Evolutionary conservation across 2,888 invertebrate genomes (phyloP).

Genomic region (Pristionchus fissidentatus): DNA sequence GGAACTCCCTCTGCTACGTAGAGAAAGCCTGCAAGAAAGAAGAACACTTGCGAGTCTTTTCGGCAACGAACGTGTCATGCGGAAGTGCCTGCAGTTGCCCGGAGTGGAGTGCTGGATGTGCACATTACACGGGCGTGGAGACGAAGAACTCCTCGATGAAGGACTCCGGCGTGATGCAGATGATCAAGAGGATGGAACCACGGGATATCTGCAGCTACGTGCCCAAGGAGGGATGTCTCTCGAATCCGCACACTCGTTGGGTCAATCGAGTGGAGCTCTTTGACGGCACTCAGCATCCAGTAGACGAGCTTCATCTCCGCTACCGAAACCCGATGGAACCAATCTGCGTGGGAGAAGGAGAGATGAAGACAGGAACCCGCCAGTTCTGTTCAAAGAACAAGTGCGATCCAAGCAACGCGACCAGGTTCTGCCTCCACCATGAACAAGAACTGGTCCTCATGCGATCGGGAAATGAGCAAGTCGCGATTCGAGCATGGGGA

Average conservation of each 20-base stretch:
- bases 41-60: neutral
- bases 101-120: neutral
- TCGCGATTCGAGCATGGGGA: slow-evolving; percentile 19
- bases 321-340: neutral
- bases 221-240: neutral
- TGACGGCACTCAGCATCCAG: neutral
- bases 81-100: neutral
- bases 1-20: neutral
- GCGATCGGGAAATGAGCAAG: neutral
- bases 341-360: neutral
- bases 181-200: neutral
- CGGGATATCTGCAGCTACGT: neutral
- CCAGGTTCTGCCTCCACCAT: neutral
- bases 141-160: neutral
- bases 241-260: neutral
- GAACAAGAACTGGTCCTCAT: neutral
- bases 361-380: neutral
- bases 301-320: neutral
- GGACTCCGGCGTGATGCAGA: neutral
- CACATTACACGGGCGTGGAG: neutral
- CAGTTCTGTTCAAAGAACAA: neutral
- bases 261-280: neutral
- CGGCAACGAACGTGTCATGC: neutral
- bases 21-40: neutral
- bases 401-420: neutral